Percentiles rank a stretch among this genome's conserved stretches.
These are phyloP conservation scores for Sesamia nonagrioides DNA, from an alignment of 1,140 invertebrate genomes.

Conservation along the genomic window DNA sequence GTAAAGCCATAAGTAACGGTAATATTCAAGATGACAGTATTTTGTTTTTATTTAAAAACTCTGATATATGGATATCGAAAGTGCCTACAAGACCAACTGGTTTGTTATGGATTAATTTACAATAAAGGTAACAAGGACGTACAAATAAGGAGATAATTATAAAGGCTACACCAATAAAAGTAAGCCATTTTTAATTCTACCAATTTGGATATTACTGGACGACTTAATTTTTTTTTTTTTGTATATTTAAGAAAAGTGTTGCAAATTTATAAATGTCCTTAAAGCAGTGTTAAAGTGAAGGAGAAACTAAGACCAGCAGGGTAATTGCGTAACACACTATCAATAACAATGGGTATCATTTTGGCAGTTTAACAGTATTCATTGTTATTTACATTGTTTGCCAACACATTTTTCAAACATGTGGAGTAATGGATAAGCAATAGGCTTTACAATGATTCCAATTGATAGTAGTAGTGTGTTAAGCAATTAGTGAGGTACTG, in stretches of 20 bases:
- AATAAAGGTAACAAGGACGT: neutral
- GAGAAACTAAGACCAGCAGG: too few species aligned
- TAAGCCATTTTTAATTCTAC: conserved; percentile 5
- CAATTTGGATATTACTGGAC: neutral
- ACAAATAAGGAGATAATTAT: conserved; percentile 23
- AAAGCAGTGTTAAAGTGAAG: neutral
- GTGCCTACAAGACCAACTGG: neutral
- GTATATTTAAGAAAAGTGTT: neutral
- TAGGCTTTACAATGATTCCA: too few species aligned
- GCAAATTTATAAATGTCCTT: neutral
- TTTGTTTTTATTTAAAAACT: conserved; percentile 4
- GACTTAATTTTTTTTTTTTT: neutral
- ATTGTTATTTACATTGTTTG: too few species aligned
- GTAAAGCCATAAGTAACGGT: neutral
- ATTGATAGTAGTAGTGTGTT: too few species aligned
- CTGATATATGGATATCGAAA: conserved; percentile 13
- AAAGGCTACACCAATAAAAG: neutral
- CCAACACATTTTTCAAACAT: too few species aligned
- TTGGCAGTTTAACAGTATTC: too few species aligned
- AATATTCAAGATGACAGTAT: neutral
- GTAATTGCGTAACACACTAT: too few species aligned
- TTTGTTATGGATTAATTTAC: conserved; percentile 15
- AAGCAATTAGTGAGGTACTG: too few species aligned
- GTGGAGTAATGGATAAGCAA: too few species aligned
- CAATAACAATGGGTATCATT: too few species aligned